These are phyloP conservation scores for Strongylocentrotus purpuratus DNA, from an alignment of 35 echinoderm and acorn worm species.

Conservation along the genomic window DNA sequence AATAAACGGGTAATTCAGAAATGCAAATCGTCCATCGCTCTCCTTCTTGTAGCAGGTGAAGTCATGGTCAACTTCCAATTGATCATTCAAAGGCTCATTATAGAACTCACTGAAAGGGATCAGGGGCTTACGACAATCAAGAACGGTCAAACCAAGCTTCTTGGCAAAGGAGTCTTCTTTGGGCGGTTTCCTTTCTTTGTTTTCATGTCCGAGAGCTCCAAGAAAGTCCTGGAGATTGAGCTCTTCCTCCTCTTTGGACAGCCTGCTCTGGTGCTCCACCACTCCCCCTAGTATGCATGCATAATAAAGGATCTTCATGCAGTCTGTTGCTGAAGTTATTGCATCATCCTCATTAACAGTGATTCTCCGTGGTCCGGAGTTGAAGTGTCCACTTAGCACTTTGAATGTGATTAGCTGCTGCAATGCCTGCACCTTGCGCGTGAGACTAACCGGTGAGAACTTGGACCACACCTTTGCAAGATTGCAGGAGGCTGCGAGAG, in stretches of 20 bases:
- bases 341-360: slow-evolving; percentile 72
- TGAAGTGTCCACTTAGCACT: slow-evolving; percentile 73
- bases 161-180: slow-evolving; percentile 79
- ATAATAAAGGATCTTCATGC: slow-evolving; percentile 91
- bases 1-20: slow-evolving; percentile 93
- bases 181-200: slow-evolving; percentile 65
- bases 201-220: slow-evolving; percentile 66
- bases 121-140: slow-evolving; percentile 74
- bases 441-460: slow-evolving; percentile 67
- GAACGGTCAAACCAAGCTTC: slow-evolving; percentile 58
- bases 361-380: neutral
- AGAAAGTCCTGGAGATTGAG: slow-evolving; percentile 63
- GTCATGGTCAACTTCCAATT: slow-evolving; percentile 83
- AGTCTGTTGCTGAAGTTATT: slow-evolving; percentile 85
- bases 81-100: slow-evolving; percentile 95
- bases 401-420: slow-evolving; percentile 97
- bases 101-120: slow-evolving; percentile 96
- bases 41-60: slow-evolving; percentile 94
- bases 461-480: slow-evolving; percentile 70
- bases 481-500: slow-evolving; percentile 70
- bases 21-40: slow-evolving; percentile 73
- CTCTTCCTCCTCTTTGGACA: slow-evolving; percentile 56
- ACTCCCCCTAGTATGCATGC: slow-evolving; percentile 86
- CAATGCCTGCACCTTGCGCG: slow-evolving; percentile 84
- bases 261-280: slow-evolving; percentile 8